Percentiles rank a stretch among this genome's conserved stretches.
Conservation (phyloP, 2,797 vertebrate species). For the Acridotheres tristis region DNA sequence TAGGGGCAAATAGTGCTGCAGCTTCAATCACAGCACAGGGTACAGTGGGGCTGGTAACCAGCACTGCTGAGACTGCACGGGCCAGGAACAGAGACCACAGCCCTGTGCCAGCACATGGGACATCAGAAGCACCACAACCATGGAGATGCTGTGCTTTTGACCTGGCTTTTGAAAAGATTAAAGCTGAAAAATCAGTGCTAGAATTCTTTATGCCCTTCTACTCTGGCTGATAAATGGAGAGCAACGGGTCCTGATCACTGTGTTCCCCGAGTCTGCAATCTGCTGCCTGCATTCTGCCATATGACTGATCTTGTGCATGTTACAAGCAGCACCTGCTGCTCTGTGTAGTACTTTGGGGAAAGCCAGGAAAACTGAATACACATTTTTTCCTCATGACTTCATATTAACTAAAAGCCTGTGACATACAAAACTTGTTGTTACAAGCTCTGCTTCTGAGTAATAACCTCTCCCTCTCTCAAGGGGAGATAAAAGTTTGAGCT, state of each 20-base stretch:
- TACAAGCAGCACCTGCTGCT: constrained; percentile 56
- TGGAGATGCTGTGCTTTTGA: not conserved
- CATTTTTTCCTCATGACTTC: constrained; percentile 69
- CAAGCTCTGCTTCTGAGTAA: constrained; percentile 52
- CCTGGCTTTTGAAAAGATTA: not conserved
- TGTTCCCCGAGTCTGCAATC: not conserved
- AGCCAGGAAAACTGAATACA: constrained; percentile 13
- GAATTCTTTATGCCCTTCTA: not conserved
- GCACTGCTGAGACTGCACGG: not conserved
- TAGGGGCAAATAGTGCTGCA: not conserved
- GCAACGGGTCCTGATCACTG: not conserved
- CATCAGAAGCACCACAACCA: not conserved
- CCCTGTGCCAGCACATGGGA: not conserved
- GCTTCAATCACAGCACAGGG: not conserved
- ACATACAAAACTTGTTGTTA: constrained; percentile 36
- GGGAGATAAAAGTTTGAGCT: not conserved
- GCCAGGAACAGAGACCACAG: no score
- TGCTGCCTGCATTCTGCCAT: constrained; percentile 5
- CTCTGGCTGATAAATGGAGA: not conserved
- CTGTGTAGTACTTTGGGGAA: not conserved
- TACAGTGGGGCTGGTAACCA: not conserved
- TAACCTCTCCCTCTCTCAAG: constrained; percentile 53
- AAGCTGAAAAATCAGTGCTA: not conserved
- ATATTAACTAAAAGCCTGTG: constrained; percentile 29
- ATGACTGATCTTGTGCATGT: not conserved